Evolutionary conservation across 2,888 invertebrate genomes (phyloP).

Genomic region (Chrysina gloriosa): DNA sequence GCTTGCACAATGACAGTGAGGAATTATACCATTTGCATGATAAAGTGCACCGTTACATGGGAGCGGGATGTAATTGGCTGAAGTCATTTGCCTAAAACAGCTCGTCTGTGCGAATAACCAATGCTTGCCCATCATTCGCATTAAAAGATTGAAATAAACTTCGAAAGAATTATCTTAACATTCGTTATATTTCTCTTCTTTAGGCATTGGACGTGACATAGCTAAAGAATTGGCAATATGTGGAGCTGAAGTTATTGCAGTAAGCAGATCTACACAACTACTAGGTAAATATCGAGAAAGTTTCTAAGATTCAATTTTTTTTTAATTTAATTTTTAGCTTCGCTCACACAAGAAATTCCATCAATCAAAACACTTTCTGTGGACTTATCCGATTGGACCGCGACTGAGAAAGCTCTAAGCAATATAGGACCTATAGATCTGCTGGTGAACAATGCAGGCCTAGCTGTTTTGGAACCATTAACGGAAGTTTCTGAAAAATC

Average conservation of each 20-base stretch:
- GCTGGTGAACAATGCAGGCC: slow-evolving; percentile 91
- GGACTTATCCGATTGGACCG: slow-evolving; percentile 82
- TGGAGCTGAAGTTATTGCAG: slow-evolving; percentile 82
- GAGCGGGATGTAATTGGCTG: too few species aligned
- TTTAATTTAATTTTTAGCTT: slow-evolving; percentile 47
- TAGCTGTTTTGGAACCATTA: slow-evolving; percentile 78
- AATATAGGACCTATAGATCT: slow-evolving; percentile 79
- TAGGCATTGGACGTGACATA: slow-evolving; percentile 74
- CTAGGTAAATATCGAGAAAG: slow-evolving; percentile 62
- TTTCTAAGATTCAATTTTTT: neutral
- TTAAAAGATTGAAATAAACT: too few species aligned
- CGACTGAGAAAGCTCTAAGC: slow-evolving; percentile 71
- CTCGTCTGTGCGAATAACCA: too few species aligned
- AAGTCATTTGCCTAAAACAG: too few species aligned
- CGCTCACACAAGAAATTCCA: slow-evolving; percentile 71
- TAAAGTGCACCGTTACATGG: too few species aligned
- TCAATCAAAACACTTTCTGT: slow-evolving; percentile 75
- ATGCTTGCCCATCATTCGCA: too few species aligned
- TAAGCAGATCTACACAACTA: slow-evolving; percentile 76
- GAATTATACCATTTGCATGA: too few species aligned
- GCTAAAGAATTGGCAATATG: slow-evolving; percentile 75
- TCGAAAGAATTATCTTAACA: too few species aligned
- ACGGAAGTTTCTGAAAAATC: slow-evolving; percentile 74
- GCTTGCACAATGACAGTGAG: too few species aligned
- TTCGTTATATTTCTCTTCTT: too few species aligned